phyloP scores from a whole-genome alignment of 2,797 vertebrate species.

The Alauda arvensis region DNA sequence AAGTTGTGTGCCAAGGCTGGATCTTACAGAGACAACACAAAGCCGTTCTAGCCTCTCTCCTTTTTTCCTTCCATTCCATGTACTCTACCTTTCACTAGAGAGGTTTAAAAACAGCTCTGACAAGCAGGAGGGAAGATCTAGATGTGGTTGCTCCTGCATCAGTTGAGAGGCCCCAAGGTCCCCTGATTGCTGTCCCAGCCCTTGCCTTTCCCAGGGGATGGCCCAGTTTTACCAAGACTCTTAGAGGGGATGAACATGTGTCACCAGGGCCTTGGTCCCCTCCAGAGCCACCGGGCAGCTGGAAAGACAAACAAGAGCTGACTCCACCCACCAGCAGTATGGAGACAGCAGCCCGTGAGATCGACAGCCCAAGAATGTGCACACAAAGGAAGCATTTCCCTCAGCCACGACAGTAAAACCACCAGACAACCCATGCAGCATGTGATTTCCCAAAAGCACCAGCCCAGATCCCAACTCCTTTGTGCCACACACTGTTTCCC shows the following conservation, averaged over 20 bases:
- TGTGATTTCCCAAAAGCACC: constrained; percentile 59
- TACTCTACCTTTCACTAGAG: not conserved
- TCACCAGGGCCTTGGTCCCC: not conserved
- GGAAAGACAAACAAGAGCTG: constrained; percentile 42
- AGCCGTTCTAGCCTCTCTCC: not conserved
- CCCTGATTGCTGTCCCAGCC: not conserved
- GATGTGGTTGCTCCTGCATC: not conserved
- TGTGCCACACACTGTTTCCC: constrained; percentile 41
- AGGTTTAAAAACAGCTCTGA: not conserved
- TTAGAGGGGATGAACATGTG: not conserved
- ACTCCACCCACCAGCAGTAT: constrained; percentile 49
- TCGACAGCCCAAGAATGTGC: constrained; percentile 43
- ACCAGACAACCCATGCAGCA: constrained; percentile 61
- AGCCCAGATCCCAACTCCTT: constrained; percentile 14
- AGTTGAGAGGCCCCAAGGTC: fast-evolving
- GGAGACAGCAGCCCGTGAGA: constrained; percentile 47
- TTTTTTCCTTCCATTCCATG: not conserved
- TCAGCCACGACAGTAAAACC: constrained; percentile 51
- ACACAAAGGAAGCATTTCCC: constrained; percentile 55
- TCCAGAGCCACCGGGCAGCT: not conserved
- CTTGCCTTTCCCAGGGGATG: not conserved
- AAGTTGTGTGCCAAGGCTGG: not conserved
- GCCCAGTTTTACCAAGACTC: not conserved
- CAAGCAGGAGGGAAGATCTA: not conserved
- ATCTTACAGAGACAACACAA: not conserved